Percentiles rank a stretch among this genome's conserved stretches.
These are phyloP conservation scores for Chouioia cunea DNA, from an alignment of 2,888 invertebrate genomes.

Conservation along the genomic window DNA sequence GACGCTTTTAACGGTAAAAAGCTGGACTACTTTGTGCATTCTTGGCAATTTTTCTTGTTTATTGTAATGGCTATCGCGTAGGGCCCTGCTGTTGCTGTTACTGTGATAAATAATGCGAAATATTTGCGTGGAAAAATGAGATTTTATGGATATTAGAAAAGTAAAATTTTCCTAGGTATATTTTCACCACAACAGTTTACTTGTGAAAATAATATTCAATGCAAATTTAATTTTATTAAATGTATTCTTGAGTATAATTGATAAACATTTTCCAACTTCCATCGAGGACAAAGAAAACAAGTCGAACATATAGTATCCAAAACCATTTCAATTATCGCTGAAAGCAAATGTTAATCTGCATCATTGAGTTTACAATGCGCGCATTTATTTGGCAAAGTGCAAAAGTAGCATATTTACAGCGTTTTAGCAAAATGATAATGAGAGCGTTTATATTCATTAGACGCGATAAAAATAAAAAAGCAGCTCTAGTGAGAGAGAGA, in stretches of 20 bases:
- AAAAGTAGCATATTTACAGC: too few relatives aligned
- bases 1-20: conserved; percentile 50
- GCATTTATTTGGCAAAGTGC: too few relatives aligned
- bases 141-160: conserved; percentile 41
- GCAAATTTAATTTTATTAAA: too few relatives aligned
- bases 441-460: conserved; percentile 23
- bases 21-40: conserved; percentile 55
- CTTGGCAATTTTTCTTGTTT: conserved; percentile 47
- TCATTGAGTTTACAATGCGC: too few relatives aligned
- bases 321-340: too few relatives aligned
- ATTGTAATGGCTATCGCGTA: conserved; percentile 30
- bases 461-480: conserved; percentile 25
- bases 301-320: too few relatives aligned
- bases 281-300: too few relatives aligned
- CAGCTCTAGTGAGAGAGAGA: conserved; percentile 47
- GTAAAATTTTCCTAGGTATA: conserved; percentile 7
- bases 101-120: conserved; percentile 18
- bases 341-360: too few relatives aligned
- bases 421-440: too few relatives aligned
- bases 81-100: not conserved
- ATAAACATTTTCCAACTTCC: too few relatives aligned
- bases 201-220: not conserved
- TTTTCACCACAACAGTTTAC: not conserved
- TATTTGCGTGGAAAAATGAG: conserved; percentile 23
- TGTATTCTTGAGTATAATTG: too few relatives aligned